Conservation (phyloP, 1,140 invertebrate species). For the Asbolus verrucosus region DNA sequence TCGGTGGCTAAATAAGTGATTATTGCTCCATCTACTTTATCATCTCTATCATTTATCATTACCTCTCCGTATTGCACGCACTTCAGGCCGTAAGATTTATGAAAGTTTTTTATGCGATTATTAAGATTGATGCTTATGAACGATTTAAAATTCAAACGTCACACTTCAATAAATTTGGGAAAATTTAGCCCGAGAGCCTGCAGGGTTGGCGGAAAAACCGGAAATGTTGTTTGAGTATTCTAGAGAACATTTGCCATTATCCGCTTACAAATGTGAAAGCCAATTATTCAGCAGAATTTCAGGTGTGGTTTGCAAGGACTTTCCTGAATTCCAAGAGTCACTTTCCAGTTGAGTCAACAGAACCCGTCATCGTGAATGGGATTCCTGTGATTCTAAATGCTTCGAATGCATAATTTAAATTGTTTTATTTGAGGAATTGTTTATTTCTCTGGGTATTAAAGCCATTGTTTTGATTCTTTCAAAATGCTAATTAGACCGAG, state of each 20-base stretch:
- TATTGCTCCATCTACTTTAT: neutral
- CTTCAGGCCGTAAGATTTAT: slow-evolving; percentile 6
- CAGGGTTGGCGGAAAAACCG: neutral
- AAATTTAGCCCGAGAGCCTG: neutral
- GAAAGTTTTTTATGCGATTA: slow-evolving; percentile 9
- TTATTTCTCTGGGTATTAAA: slow-evolving; percentile 16
- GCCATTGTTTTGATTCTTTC: slow-evolving; percentile 30
- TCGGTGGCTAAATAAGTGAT: neutral
- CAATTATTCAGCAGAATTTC: slow-evolving; percentile 28
- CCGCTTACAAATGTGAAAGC: slow-evolving; percentile 32
- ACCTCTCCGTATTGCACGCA: too few relatives aligned
- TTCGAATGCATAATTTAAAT: slow-evolving; percentile 19
- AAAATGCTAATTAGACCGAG: slow-evolving; percentile 23
- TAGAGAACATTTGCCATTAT: neutral
- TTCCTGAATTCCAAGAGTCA: slow-evolving; percentile 26
- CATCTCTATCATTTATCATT: neutral
- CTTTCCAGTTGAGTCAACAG: slow-evolving; percentile 33
- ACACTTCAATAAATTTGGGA: neutral
- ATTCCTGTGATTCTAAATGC: slow-evolving; percentile 34
- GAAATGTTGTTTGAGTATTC: neutral
- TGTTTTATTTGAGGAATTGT: slow-evolving; percentile 27
- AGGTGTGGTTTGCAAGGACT: slow-evolving; percentile 29
- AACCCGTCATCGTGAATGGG: slow-evolving; percentile 15
- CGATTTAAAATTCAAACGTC: neutral
- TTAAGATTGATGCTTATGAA: neutral